These are phyloP conservation scores for Bucco capensis DNA, from an alignment of 2,113 vertebrate genomes.

Conservation along the genomic window DNA sequence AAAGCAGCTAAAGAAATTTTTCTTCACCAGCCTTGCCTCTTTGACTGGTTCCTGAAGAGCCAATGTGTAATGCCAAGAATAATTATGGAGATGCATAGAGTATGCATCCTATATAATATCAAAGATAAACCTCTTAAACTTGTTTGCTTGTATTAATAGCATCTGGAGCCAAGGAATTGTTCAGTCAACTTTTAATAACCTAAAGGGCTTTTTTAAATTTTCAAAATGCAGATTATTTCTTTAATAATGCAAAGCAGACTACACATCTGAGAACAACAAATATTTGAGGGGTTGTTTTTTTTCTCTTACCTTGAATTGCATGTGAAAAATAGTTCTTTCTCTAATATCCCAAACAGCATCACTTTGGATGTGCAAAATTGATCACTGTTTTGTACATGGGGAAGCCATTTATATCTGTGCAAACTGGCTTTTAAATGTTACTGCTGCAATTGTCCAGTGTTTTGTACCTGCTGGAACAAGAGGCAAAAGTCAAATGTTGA, in stretches of 20 bases:
- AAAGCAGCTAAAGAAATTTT: conserved; percentile 9
- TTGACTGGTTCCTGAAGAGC: background rate
- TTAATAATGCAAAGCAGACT: background rate
- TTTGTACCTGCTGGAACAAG: background rate
- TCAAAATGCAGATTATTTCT: background rate
- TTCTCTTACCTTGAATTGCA: background rate
- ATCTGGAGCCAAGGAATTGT: background rate
- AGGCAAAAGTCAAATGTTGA: background rate
- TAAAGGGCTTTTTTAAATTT: background rate
- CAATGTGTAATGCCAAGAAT: background rate
- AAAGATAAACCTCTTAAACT: background rate
- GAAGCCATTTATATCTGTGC: background rate
- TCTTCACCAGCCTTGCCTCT: background rate
- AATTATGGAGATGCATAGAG: background rate
- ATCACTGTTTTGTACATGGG: background rate
- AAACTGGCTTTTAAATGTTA: background rate
- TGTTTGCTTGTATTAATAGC: background rate
- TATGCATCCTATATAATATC: background rate
- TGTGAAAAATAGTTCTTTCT: background rate
- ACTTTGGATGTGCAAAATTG: background rate
- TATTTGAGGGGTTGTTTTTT: background rate
- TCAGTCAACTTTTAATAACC: background rate
- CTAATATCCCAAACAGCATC: background rate
- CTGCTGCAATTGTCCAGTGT: background rate
- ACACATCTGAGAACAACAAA: background rate